Evolutionary conservation across 1,140 invertebrate species (phyloP), one percentile per base, ranked within the genome.

Genomic region (Orchestia grillus): DNA sequence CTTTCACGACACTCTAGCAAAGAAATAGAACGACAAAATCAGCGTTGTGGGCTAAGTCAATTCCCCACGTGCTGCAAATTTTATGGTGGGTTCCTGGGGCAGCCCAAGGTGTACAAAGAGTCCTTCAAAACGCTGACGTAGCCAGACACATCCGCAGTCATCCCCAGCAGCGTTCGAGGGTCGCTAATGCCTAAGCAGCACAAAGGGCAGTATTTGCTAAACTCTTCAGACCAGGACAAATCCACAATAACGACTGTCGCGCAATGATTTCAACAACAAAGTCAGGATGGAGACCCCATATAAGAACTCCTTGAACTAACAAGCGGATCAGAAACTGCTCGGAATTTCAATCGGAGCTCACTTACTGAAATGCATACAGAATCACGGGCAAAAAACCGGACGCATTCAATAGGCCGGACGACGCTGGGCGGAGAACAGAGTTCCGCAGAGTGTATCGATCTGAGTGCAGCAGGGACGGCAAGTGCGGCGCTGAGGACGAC

Each of bases 361-460:
- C 62, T 77, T 1, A 28, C 62, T 77, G 62, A 77, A 36, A 15
- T 3, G 62, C 28, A 36, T 36, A 77, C 62, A 77, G 62, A 15
- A 77, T 19, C 62, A 36, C 62, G 28, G 62, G 15, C 11, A 3
- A 8, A 77, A 77, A 77, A 77, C 11, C 62, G 62, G 62, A 36
- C 28, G 62, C 62, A 28, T 77, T 23, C 62, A 23, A 77, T 8
- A 77, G 62, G 28, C 62, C 62, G 62, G 62, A 77, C 62, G 62
- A 77, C 62, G 62, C 62, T 77, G 62, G 47, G 62, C 62, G 62
- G 62, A 77, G 62, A 77, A 36, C 62, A 28, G 28, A 77, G 62
- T 77, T 77, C 62, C 62, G 62, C 62, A 77, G 62, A 77, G 62
- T 77, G 62, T 77, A 77, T 77, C 62, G 62, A 77, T 77, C 62